Percentiles rank a stretch among this genome's conserved stretches.
phyloP scores from a whole-genome alignment of 2,888 invertebrate species.

The Troilus luridus region DNA sequence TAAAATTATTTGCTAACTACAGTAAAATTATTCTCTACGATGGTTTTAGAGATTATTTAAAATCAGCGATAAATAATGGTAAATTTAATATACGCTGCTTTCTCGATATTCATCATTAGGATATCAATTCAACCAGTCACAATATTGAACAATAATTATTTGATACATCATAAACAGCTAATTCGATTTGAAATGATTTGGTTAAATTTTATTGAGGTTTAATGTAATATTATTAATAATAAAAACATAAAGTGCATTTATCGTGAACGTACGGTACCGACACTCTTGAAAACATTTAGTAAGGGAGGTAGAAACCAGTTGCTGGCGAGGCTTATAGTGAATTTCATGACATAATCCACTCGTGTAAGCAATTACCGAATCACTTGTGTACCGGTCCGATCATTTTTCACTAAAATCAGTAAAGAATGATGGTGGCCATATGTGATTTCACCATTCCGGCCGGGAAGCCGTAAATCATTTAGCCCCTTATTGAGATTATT shows the following conservation, averaged over 20 bases:
- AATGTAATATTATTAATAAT: not conserved
- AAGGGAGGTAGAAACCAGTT: not conserved
- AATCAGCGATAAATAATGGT: too few species aligned
- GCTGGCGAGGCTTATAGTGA: not conserved
- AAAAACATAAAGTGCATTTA: not conserved
- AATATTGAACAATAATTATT: too few species aligned
- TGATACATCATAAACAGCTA: too few species aligned
- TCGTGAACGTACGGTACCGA: not conserved
- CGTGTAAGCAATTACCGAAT: slow-evolving; percentile 9
- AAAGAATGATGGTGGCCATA: not conserved
- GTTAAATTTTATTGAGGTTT: too few species aligned
- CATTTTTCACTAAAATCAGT: slow-evolving; percentile 8
- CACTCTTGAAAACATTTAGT: not conserved
- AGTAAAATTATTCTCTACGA: too few species aligned
- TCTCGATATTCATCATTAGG: too few species aligned
- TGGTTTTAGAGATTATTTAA: too few species aligned
- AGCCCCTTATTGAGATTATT: slow-evolving; percentile 40
- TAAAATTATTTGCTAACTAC: too few species aligned
- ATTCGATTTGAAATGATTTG: too few species aligned
- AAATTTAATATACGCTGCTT: too few species aligned
- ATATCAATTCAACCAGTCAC: too few species aligned
- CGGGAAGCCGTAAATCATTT: not conserved
- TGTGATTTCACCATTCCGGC: not conserved
- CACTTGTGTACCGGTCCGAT: not conserved
- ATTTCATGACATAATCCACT: slow-evolving; percentile 16